These are phyloP conservation scores for Eugnorisma glareosa DNA, from an alignment of 2,888 invertebrate species.

Conservation along the genomic window DNA sequence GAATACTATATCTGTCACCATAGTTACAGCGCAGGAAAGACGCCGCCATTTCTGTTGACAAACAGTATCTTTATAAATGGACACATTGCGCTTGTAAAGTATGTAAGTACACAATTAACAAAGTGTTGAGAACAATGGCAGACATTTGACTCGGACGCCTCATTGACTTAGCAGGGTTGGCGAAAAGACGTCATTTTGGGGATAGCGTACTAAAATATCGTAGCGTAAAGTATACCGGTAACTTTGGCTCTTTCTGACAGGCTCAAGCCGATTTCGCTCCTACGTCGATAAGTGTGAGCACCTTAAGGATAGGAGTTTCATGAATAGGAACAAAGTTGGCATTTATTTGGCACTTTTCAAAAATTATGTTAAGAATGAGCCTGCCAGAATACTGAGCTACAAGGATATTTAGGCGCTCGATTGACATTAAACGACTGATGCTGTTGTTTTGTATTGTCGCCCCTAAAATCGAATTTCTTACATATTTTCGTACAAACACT, in stretches of 20 bases:
- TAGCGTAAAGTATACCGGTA: too few relatives aligned
- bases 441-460: too few relatives aligned
- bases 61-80: conserved; percentile 14
- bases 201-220: background rate
- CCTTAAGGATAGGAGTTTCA: too few relatives aligned
- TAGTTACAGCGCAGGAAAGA: background rate
- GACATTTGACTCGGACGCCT: conserved; percentile 49
- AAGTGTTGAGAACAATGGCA: conserved; percentile 53
- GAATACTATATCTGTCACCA: too few relatives aligned
- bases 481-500: too few relatives aligned
- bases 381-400: too few relatives aligned
- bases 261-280: background rate
- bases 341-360: too few relatives aligned
- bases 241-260: background rate
- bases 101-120: conserved; percentile 51
- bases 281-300: background rate
- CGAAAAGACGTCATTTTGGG: background rate
- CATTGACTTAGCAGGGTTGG: conserved; percentile 39
- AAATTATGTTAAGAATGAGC: too few relatives aligned
- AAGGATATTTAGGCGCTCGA: too few relatives aligned
- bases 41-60: conserved; percentile 15
- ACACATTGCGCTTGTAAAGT: conserved; percentile 9
- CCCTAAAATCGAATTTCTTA: too few relatives aligned
- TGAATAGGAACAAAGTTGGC: too few relatives aligned
- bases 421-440: too few relatives aligned